Base-by-base conservation (phyloP, 2,888 invertebrate species). In the Lasioglossum leucozonium region DNA sequence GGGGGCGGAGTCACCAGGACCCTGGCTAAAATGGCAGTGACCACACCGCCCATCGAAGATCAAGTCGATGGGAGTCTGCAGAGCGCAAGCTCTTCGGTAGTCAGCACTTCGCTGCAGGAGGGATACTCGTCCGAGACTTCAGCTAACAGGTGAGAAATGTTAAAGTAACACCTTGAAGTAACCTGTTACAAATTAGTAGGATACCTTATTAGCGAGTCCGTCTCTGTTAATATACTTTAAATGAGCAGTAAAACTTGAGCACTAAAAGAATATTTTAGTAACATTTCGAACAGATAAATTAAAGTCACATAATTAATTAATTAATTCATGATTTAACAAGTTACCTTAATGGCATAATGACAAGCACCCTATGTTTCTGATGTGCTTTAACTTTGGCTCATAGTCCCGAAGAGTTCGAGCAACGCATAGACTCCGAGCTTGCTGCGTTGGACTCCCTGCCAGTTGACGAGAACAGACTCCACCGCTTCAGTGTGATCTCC, bases 1-100 rank as follows among this genome's bases (percentile, higher is more conserved):
- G 96, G 96, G 6, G 96, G 96, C 34, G 96, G 96, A 4, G 94
- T 97, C 3, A 97, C 96, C 88, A 95, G 96, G 65, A 97, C 97
- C 0, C 92, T 97, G 1, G 96, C 96, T 79, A 96, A 96, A 91
- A 96, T 97, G 87, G 95, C 95, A 65, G 95, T 94, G 22, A 93
- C 95, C 3, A 95, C 95, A 16, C 95, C 95, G 18, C 91, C 93
- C 0, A 80, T 93, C 0, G 95, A 95, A 75, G 95, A 95, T 81
- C 94, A 94, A 72, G 93, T 95, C 2, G 95, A 95, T 71, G 94
- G 94, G 0, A 87, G 86, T 65, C 90, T 85, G 55, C 88, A 85
- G 34, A 84, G 67, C 30, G 71, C 82, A 1, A 73, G 82, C 26
- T 86, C 91, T 44, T 82, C 90, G 30, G 81, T 86, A 8, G 76